Percentiles rank a stretch among this genome's conserved stretches.
phyloP scores from a whole-genome alignment of 2,113 vertebrate genomes.

The Boulengeromyrus knoepffleri region DNA sequence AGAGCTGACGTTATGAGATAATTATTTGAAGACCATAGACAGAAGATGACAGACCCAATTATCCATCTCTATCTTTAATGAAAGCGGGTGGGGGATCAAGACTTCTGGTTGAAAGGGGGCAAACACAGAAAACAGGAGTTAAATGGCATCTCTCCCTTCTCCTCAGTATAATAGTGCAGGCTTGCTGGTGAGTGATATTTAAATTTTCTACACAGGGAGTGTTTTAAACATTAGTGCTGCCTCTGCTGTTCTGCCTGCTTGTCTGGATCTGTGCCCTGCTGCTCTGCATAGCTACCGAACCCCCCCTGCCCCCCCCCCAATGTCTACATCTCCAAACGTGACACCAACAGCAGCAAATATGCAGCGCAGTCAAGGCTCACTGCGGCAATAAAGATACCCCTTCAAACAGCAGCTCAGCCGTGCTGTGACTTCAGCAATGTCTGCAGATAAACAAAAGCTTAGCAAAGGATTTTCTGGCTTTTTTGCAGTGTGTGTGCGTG shows the following conservation, averaged over 20 bases:
- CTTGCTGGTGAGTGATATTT: neutral
- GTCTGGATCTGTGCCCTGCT: neutral
- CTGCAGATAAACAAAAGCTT: neutral
- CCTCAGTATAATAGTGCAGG: neutral
- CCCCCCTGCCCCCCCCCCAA: neutral
- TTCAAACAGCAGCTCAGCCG: conserved; percentile 9
- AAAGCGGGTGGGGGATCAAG: neutral
- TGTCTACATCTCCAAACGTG: neutral
- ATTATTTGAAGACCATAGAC: neutral
- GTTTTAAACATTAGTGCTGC: neutral
- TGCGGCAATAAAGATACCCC: conserved; percentile 1
- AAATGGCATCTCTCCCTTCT: neutral
- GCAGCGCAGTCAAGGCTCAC: neutral
- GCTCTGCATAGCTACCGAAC: neutral
- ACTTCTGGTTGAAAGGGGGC: neutral
- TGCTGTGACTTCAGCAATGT: neutral
- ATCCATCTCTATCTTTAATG: conserved; percentile 1
- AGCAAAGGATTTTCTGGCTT: neutral
- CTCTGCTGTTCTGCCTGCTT: neutral
- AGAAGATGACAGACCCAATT: neutral
- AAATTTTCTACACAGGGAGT: neutral
- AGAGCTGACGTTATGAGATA: neutral
- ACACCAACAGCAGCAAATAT: conserved; percentile 29
- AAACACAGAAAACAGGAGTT: neutral
- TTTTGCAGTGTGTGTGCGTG: neutral